A percentile compares a stretch with the other conserved stretches of the same genome.
phyloP scores from a whole-genome alignment of 2,888 invertebrate species.

The Morinoia aosen region DNA sequence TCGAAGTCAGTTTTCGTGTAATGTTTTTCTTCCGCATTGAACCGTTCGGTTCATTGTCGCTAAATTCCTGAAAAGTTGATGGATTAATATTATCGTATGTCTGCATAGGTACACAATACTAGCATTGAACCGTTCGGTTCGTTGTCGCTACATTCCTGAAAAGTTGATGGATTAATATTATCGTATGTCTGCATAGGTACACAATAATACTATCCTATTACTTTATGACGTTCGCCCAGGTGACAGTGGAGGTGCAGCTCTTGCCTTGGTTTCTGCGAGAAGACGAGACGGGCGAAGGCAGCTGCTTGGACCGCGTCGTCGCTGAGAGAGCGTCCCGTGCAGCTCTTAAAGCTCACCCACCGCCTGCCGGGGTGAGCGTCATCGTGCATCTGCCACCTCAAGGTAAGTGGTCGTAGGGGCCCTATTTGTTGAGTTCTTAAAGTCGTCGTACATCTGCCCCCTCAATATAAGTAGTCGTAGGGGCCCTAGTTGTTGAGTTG shows the following conservation, averaged over 20 bases:
- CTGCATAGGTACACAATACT: too few relatives aligned
- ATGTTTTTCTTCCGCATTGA: too few relatives aligned
- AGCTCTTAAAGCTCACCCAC: conserved; percentile 49
- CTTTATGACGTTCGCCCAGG: not conserved
- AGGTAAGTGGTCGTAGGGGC: conserved; percentile 6
- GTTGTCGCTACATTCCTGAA: too few relatives aligned
- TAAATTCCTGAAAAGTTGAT: too few relatives aligned
- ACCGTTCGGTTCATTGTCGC: too few relatives aligned
- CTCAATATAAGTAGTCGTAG: not conserved
- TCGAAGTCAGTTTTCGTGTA: too few relatives aligned
- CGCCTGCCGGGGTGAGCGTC: conserved; percentile 52
- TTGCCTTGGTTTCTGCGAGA: conserved; percentile 49
- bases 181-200: too few relatives aligned
- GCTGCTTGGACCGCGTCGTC: conserved; percentile 37
- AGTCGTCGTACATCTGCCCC: not conserved
- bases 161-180: too few relatives aligned
- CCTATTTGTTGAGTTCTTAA: not conserved
- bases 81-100: too few relatives aligned
- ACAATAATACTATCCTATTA: not conserved
- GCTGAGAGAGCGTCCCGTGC: not conserved
- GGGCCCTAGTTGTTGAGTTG: not conserved
- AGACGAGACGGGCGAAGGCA: not conserved
- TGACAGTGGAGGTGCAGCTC: conserved; percentile 49
- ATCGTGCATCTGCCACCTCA: conserved; percentile 53
- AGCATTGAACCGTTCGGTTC: too few relatives aligned